Conservation (phyloP, 1,140 invertebrate genomes). For the Pseudomyrmex sp. region DNA sequence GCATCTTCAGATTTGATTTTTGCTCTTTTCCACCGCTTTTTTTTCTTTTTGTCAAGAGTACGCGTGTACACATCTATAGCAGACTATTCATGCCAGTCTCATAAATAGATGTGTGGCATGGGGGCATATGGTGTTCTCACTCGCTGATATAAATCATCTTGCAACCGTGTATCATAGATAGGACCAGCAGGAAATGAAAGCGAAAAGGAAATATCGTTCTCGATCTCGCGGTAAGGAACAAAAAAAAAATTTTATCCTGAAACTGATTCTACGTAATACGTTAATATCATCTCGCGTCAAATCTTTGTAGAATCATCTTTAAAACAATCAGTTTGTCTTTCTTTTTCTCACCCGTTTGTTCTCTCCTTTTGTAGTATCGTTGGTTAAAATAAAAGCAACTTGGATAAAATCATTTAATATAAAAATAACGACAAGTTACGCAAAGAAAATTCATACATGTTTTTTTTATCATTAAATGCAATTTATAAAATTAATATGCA, state of each 20-base stretch:
- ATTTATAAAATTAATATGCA: neutral
- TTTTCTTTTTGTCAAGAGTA: neutral
- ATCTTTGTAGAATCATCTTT: too few relatives aligned
- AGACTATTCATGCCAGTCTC: neutral
- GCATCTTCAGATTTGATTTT: neutral
- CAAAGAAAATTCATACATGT: neutral
- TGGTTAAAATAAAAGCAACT: neutral
- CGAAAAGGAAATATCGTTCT: constrained; percentile 34
- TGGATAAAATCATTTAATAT: too few relatives aligned
- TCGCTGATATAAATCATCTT: constrained; percentile 13
- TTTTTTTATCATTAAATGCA: neutral
- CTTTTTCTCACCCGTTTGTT: too few relatives aligned
- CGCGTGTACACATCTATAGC: neutral
- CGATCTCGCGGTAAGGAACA: constrained; percentile 5
- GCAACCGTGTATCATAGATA: neutral
- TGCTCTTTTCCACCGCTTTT: neutral
- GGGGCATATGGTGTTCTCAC: neutral
- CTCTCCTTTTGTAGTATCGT: neutral
- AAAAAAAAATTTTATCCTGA: neutral
- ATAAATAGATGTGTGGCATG: constrained; percentile 6
- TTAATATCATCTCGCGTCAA: constrained; percentile 9
- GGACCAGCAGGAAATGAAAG: constrained; percentile 13
- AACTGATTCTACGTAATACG: constrained; percentile 18
- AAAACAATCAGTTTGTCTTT: too few relatives aligned
- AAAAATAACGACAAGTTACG: neutral